These are phyloP conservation scores for Lichenostomus cassidix DNA, from an alignment of 2,113 vertebrate species.

Conservation along the genomic window DNA sequence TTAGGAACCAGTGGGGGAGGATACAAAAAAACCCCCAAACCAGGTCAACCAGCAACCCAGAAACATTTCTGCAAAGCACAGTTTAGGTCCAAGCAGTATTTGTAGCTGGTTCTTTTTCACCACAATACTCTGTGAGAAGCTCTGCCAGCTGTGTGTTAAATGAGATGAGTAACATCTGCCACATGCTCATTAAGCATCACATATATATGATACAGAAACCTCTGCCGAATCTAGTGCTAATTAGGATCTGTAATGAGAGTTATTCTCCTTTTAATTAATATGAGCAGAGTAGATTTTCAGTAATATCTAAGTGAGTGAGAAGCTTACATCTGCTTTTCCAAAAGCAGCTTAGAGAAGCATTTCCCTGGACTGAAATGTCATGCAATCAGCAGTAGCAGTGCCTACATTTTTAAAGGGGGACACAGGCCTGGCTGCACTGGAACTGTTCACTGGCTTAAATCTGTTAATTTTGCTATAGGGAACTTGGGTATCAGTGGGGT, in stretches of 20 bases:
- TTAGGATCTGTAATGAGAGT: not conserved
- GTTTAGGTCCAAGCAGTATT: not conserved
- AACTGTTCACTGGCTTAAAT: not conserved
- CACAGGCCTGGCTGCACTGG: not conserved
- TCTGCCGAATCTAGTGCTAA: not conserved
- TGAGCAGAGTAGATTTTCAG: not conserved
- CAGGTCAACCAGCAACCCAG: not conserved
- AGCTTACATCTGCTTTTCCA: not conserved
- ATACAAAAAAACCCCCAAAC: not conserved
- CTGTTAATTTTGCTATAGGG: not conserved
- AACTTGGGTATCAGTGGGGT: not conserved
- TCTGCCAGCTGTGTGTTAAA: not conserved
- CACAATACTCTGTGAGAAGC: not conserved
- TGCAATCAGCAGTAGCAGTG: not conserved
- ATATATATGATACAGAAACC: not conserved
- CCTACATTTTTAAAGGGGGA: not conserved
- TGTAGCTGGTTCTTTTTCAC: not conserved
- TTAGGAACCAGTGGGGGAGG: not conserved
- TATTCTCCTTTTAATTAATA: not conserved
- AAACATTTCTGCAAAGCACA: not conserved
- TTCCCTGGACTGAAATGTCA: not conserved
- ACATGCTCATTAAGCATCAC: not conserved
- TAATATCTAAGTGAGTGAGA: not conserved
- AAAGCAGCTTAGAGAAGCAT: not conserved
- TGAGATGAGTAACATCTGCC: not conserved